A percentile compares a stretch with the other conserved stretches of the same genome.
Evolutionary conservation across 1,140 invertebrate species (phyloP).

Genomic region (Zaprionus ornatus): DNA sequence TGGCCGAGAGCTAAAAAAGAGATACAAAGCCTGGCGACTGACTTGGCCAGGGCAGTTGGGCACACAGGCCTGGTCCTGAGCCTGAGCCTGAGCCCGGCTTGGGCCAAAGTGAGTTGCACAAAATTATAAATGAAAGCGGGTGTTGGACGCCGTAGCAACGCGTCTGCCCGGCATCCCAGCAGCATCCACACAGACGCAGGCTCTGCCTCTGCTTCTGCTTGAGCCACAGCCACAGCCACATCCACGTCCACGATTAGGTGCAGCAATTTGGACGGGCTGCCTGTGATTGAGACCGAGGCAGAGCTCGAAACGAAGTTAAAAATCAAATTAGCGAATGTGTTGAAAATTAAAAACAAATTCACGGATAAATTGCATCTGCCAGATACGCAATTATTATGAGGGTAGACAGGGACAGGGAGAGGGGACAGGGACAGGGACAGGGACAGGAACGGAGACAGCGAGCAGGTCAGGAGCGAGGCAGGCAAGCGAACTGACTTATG

Average conservation of each 20-base stretch:
- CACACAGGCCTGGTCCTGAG: constrained; percentile 40
- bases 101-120: constrained; percentile 75
- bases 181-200: constrained; percentile 14
- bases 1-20: constrained; percentile 69
- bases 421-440: background rate
- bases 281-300: constrained; percentile 80
- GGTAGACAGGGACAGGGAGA: constrained; percentile 26
- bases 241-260: constrained; percentile 75
- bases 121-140: constrained; percentile 77
- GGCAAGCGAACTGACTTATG: constrained; percentile 60
- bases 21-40: constrained; percentile 43
- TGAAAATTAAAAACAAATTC: constrained; percentile 84
- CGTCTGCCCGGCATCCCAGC: constrained; percentile 13
- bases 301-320: constrained; percentile 83
- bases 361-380: constrained; percentile 84
- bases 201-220: background rate
- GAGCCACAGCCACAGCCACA: constrained; percentile 22
- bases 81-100: background rate
- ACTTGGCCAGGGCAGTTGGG: constrained; percentile 51
- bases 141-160: constrained; percentile 60
- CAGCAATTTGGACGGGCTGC: constrained; percentile 75
- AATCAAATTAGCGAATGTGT: constrained; percentile 84
- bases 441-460: background rate
- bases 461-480: background rate
- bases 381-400: constrained; percentile 84